phyloP scores from a whole-genome alignment of 2,113 vertebrate species.

The Platichthys flesus region DNA sequence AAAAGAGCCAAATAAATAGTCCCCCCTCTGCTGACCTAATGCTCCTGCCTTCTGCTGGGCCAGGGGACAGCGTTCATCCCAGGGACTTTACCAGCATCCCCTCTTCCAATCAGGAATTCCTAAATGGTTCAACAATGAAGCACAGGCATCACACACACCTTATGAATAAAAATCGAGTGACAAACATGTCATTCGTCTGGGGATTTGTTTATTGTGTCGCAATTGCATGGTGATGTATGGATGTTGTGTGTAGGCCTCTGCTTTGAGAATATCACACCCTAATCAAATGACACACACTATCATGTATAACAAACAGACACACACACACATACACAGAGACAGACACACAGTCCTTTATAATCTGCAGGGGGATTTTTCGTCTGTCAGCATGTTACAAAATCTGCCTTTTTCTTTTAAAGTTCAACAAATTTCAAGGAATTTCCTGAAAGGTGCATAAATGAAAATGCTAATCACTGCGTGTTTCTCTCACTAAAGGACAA shows the following conservation, averaged over 20 bases:
- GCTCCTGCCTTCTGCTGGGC: conserved; percentile 55
- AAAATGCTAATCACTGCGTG: conserved; percentile 11
- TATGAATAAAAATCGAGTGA: conserved; percentile 28
- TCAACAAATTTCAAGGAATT: not conserved
- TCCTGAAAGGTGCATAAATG: not conserved
- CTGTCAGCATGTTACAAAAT: not conserved
- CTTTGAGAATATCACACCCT: not conserved
- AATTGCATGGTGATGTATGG: conserved; percentile 17
- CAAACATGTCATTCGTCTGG: conserved; percentile 17
- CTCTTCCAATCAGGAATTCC: conserved; percentile 25
- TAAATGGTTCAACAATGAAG: not conserved
- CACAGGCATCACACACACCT: conserved; percentile 6
- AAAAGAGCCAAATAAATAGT: conserved; percentile 71
- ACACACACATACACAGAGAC: not conserved
- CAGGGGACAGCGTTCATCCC: conserved; percentile 24
- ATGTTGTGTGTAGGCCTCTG: conserved; percentile 1
- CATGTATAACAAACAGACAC: not conserved
- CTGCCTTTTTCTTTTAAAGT: not conserved
- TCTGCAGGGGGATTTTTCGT: not conserved
- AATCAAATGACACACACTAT: conserved; percentile 7
- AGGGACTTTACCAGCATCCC: not conserved
- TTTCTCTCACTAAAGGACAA: not conserved
- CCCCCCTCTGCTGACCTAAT: conserved; percentile 63
- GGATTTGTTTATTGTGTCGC: conserved; percentile 26
- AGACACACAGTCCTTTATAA: not conserved